phyloP scores from a whole-genome alignment of 1,140 invertebrate genomes.

The Philopotamus ludificatus region DNA sequence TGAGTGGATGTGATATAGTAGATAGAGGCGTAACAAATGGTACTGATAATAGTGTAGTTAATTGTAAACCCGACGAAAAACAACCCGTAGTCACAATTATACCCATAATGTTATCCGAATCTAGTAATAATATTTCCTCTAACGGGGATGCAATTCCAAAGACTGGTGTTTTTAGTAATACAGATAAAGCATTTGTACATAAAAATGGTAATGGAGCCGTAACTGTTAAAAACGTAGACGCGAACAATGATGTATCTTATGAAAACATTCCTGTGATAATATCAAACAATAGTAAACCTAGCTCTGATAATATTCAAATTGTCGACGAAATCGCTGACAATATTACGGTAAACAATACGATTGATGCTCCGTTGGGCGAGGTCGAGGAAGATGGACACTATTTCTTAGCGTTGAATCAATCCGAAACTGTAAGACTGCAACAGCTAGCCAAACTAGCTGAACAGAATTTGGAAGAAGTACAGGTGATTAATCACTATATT shows the following conservation, averaged over 20 bases:
- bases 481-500: slow-evolving; percentile 43
- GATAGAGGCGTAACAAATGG: slow-evolving; percentile 21
- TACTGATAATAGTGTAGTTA: slow-evolving; percentile 6
- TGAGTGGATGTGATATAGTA: slow-evolving; percentile 28
- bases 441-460: slow-evolving; percentile 67
- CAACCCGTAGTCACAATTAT: slow-evolving; percentile 27
- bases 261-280: slow-evolving; percentile 48
- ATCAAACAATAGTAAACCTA: slow-evolving; percentile 37
- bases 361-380: neutral
- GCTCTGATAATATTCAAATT: no score
- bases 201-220: slow-evolving; percentile 40
- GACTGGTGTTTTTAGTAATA: slow-evolving; percentile 16
- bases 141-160: neutral
- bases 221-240: slow-evolving; percentile 10
- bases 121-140: slow-evolving; percentile 1
- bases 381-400: slow-evolving; percentile 68
- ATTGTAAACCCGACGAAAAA: slow-evolving; percentile 16
- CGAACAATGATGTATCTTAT: slow-evolving; percentile 51
- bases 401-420: slow-evolving; percentile 71
- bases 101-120: slow-evolving; percentile 29
- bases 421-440: slow-evolving; percentile 69
- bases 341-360: slow-evolving; percentile 16
- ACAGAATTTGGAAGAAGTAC: slow-evolving; percentile 61
- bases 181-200: neutral
- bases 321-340: slow-evolving; percentile 44